Base-by-base conservation (phyloP, 2,113 vertebrate genomes). In the Forbesichthys agassizii region DNA sequence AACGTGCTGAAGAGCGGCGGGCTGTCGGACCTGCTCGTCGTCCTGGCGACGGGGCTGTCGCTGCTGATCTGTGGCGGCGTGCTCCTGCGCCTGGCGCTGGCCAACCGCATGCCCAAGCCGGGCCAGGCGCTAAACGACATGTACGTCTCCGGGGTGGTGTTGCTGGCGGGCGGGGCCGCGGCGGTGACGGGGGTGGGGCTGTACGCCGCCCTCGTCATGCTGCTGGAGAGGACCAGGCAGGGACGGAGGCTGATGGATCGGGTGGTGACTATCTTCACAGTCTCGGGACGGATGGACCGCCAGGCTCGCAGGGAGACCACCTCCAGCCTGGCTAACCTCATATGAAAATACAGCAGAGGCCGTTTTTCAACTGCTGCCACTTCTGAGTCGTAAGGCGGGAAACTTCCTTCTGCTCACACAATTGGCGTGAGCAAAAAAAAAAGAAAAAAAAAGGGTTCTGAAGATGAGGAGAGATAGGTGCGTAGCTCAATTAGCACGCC, bases 1-100 rank as follows among this genome's bases (percentile, higher is more conserved):
- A 92, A 96, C 75, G 88, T 97, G 74, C 91, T 99, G 4, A 98
- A 96, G 84, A 99, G 98, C 0, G 98, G 97, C 0, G 98, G 98
- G 0, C 87, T 96, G 2, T 95, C 94, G 0, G 97, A 99, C 64
- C 88, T 94, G 13, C 86, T 96, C 0, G 91, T 98, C 73, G 93
- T 98, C 65, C 86, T 96, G 69, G 84, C 96, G 53, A 95, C 96
- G 0, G 94, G 95, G 14, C 73, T 95, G 33, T 94, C 94, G 9
- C 86, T 99, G 79, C 52, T 98, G 64, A 87, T 94, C 46, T 97
- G 95, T 0, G 98, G 98, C 20, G 79, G 93, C 0, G 95, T 95
- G 11, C 92, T 99, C 56, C 93, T 95, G 0, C 84, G 77, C 52
- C 90, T 99, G 75, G 96, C 98, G 3, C 83, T 96, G 47, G 93